Evolutionary conservation across 2,113 vertebrate genomes (phyloP).

Genomic region (Benitochromis conjunctus): DNA sequence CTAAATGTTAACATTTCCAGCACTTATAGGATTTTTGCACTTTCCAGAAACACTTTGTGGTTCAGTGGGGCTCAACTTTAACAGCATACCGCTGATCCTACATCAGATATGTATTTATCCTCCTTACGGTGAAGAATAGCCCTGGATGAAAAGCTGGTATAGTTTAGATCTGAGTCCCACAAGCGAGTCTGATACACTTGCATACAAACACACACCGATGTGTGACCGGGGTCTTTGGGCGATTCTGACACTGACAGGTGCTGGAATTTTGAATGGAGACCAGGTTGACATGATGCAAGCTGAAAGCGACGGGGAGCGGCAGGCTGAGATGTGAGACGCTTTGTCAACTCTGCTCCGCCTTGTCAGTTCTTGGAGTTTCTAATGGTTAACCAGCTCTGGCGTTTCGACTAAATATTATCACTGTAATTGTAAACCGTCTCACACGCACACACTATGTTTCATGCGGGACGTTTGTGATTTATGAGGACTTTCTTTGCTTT

Average conservation of each 20-base stretch:
- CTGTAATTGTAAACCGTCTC: slow-evolving; percentile 20
- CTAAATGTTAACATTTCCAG: background rate
- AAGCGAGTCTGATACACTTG: slow-evolving; percentile 19
- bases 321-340: slow-evolving; percentile 29
- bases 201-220: slow-evolving; percentile 27
- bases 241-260: slow-evolving; percentile 9
- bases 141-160: slow-evolving; percentile 13
- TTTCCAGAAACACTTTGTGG: background rate
- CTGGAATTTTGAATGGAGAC: slow-evolving; percentile 25
- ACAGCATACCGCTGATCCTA: slow-evolving; percentile 3
- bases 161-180: slow-evolving; percentile 16
- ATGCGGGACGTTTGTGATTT: background rate
- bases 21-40: background rate
- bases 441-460: background rate
- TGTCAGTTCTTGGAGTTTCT: slow-evolving; percentile 37
- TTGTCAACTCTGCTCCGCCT: slow-evolving; percentile 40
- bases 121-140: slow-evolving; percentile 2
- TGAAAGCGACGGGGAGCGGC: slow-evolving; percentile 43
- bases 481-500: background rate
- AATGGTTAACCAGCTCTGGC: slow-evolving; percentile 42
- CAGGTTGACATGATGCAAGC: slow-evolving; percentile 36
- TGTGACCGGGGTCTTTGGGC: slow-evolving; percentile 35
- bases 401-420: slow-evolving; percentile 56
- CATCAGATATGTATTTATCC: slow-evolving; percentile 29
- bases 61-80: background rate